These are phyloP conservation scores for Epistrophella euchroma DNA, from an alignment of 2,888 invertebrate genomes.

Conservation along the genomic window DNA sequence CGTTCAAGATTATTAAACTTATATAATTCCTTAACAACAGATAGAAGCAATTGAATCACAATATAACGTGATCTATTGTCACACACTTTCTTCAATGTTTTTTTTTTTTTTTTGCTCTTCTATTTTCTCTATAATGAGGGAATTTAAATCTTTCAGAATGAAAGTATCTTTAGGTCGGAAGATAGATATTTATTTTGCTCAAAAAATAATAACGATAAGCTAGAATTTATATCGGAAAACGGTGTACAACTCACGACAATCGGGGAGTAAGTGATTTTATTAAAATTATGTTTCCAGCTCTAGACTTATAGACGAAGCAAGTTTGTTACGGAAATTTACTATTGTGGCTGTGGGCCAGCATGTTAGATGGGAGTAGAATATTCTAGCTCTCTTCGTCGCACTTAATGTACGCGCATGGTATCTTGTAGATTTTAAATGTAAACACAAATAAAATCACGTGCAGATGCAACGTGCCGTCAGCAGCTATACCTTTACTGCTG, in stretches of 20 bases:
- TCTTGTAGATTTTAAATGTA: conserved; percentile 53
- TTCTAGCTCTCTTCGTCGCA: conserved; percentile 9
- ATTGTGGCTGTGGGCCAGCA: conserved; percentile 1
- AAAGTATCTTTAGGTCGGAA: not conserved
- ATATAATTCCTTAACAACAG: not conserved
- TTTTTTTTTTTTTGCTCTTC: not conserved
- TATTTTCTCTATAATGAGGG: not conserved
- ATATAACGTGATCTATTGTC: conserved; percentile 17
- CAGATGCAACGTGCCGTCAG: conserved; percentile 58
- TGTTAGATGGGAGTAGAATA: not conserved
- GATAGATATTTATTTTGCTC: not conserved
- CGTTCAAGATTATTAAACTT: conserved; percentile 28
- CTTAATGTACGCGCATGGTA: conserved; percentile 41
- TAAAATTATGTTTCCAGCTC: conserved; percentile 47
- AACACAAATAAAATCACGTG: conserved; percentile 70
- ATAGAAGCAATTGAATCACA: conserved; percentile 6
- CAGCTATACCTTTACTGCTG: too few relatives aligned
- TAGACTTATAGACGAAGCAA: conserved; percentile 26
- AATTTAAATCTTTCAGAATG: conserved; percentile 6
- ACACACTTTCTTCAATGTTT: conserved; percentile 5
- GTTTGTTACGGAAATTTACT: conserved; percentile 37
- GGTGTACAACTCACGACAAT: conserved; percentile 58
- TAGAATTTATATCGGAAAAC: conserved; percentile 17
- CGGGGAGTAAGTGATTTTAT: conserved; percentile 62
- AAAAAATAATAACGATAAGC: not conserved